Evolutionary conservation across 2,113 vertebrate species (phyloP), one percentile per base, ranked within the genome.

Genomic region (Protomyctophum bolini): DNA sequence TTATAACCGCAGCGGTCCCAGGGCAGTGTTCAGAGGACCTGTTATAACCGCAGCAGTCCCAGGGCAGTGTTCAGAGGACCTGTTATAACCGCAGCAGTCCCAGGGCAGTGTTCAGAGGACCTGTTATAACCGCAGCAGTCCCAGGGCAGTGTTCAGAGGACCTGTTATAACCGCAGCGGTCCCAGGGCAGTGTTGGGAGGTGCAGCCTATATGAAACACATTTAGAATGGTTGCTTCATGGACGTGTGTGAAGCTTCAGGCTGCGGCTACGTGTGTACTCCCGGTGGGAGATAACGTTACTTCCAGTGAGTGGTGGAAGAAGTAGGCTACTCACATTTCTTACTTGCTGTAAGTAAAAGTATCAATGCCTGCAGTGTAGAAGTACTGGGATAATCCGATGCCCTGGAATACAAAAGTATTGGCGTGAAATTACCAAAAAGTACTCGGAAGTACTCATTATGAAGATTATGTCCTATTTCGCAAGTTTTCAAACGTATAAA

Each of bases 1-100:
- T n/a, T n/a, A n/a, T n/a, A n/a, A n/a, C 6, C 50, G 10, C 58
- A 55, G 50, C 58, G 50, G 50, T 58, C 56, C 3, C 15, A 56
- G 52, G 49, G 11, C 54, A 48, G 61, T 6, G 6, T 69, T 72
- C 48, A 1, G 66, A 58, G 21, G 10, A n/a, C n/a, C n/a, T n/a
- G n/a, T n/a, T n/a, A n/a, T n/a, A n/a, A n/a, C 6, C 50, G 10
- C 58, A 55, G 50, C 58, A 55, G 50, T 58, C 56, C 3, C 15
- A 56, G 52, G 49, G 11, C 54, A 48, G 61, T 6, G 6, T 69
- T 72, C 48, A 1, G 66, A 58, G 21, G 10, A n/a, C n/a, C n/a
- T n/a, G n/a, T n/a, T n/a, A n/a, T n/a, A n/a, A n/a, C 6, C 50
- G 10, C 58, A 55, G 50, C 58, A 55, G 50, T 58, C 56, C 3